A percentile compares a stretch with the other conserved stretches of the same genome.
Conservation (phyloP, 2,113 vertebrate species). For the Colossoma macropomum region DNA sequence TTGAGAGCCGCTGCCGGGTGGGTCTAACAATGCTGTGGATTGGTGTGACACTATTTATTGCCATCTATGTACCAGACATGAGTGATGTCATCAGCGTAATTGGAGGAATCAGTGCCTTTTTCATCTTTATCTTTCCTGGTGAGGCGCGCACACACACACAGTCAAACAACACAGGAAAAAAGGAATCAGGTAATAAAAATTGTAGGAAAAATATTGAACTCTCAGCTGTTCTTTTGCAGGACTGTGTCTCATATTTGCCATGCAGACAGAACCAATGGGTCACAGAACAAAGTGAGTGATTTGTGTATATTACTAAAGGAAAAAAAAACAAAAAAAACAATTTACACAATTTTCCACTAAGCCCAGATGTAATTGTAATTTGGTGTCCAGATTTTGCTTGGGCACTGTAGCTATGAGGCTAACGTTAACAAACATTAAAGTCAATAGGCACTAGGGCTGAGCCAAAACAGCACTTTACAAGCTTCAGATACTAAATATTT, state of each 20-base stretch:
- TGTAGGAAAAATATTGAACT: too few relatives aligned
- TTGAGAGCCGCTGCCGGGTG: constrained; percentile 74
- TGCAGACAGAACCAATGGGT: constrained; percentile 72
- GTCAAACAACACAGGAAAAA: neutral
- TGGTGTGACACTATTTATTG: constrained; percentile 78
- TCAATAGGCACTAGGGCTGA: too few relatives aligned
- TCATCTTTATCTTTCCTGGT: constrained; percentile 98
- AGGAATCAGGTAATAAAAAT: neutral
- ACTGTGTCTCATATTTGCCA: constrained; percentile 86
- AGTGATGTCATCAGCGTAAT: constrained; percentile 88
- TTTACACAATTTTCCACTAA: too few relatives aligned
- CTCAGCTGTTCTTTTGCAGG: constrained; percentile 74
- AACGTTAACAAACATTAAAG: too few relatives aligned
- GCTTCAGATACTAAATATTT: too few relatives aligned
- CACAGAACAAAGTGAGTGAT: constrained; percentile 80
- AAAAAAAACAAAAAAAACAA: too few relatives aligned
- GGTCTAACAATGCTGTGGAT: constrained; percentile 86
- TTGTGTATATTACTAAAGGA: neutral
- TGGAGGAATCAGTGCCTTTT: constrained; percentile 91
- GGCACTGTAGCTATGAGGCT: too few relatives aligned
- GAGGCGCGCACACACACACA: constrained; percentile 35
- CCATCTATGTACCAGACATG: constrained; percentile 90
- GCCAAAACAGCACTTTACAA: too few relatives aligned
- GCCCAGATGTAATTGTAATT: too few relatives aligned
- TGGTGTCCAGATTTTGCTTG: too few relatives aligned